Evolutionary conservation across 2,113 vertebrate genomes (phyloP).

Genomic region (Balaenoptera acutorostrata): DNA sequence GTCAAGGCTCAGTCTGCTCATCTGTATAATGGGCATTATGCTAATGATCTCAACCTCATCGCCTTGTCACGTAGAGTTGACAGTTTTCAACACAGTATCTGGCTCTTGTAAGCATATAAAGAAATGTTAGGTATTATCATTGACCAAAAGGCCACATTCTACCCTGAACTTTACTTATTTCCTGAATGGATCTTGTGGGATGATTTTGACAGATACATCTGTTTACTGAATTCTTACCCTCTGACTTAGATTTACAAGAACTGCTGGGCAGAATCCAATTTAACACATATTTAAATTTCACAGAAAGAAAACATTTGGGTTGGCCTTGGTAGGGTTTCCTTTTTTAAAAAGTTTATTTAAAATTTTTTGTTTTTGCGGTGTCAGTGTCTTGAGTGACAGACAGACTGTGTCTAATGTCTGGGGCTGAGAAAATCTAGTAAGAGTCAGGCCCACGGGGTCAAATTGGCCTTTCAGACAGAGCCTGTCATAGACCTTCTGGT

Average conservation of each 20-base stretch:
- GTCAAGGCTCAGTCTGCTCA: background rate
- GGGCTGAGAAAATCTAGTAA: constrained; percentile 43
- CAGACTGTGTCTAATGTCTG: constrained; percentile 9
- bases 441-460: constrained; percentile 24
- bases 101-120: background rate
- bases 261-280: constrained; percentile 58
- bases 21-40: background rate
- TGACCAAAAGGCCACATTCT: background rate
- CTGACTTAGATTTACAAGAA: background rate
- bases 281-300: constrained; percentile 65
- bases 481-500: constrained; percentile 48
- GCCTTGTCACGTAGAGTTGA: background rate
- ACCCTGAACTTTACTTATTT: background rate
- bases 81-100: background rate
- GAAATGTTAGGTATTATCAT: background rate
- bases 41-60: background rate
- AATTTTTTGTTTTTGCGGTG: constrained; percentile 33
- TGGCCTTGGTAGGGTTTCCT: constrained; percentile 47
- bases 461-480: constrained; percentile 47
- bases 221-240: background rate
- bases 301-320: constrained; percentile 46
- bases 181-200: background rate
- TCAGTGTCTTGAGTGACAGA: constrained; percentile 33
- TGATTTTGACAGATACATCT: constrained; percentile 1
- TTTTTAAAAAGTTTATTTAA: constrained; percentile 28